Evolutionary conservation across 2,888 invertebrate genomes (phyloP).

Genomic region (Phaonia tiefii): DNA sequence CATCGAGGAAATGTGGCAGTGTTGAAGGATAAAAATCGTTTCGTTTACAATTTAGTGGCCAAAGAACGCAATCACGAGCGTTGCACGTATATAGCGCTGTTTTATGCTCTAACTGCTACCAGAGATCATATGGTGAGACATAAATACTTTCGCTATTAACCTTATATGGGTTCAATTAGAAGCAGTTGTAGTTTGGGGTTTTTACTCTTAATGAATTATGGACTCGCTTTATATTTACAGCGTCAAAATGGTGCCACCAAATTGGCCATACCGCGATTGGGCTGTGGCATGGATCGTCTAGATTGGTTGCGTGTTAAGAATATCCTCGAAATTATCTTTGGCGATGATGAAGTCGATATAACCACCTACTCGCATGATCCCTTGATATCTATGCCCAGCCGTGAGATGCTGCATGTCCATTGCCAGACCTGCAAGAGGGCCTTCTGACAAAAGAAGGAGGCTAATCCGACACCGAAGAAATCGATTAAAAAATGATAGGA

Average conservation of each 20-base stretch:
- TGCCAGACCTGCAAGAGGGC: constrained; percentile 53
- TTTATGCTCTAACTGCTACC: constrained; percentile 80
- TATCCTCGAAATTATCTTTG: constrained; percentile 82
- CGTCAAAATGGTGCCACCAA: constrained; percentile 81
- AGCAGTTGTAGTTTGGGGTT: neutral
- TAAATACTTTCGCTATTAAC: neutral
- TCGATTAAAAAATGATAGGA: constrained; percentile 32
- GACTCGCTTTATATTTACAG: constrained; percentile 60
- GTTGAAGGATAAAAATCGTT: constrained; percentile 80
- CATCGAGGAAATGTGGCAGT: constrained; percentile 81
- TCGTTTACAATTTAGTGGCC: constrained; percentile 84
- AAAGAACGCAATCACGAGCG: constrained; percentile 82
- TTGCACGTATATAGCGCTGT: constrained; percentile 81
- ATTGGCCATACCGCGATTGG: constrained; percentile 85
- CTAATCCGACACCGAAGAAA: constrained; percentile 38
- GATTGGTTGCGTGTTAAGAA: constrained; percentile 82
- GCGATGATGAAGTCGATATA: constrained; percentile 80
- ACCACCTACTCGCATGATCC: constrained; percentile 81
- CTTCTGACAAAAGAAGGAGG: constrained; percentile 53
- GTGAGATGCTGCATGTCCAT: constrained; percentile 60
- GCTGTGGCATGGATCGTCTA: constrained; percentile 85
- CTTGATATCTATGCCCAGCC: constrained; percentile 67
- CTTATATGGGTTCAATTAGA: constrained; percentile 8
- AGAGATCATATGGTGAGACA: constrained; percentile 78
- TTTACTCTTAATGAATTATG: neutral